Conservation (phyloP, 2,888 invertebrate species). For the Acrocera orbiculus region DNA sequence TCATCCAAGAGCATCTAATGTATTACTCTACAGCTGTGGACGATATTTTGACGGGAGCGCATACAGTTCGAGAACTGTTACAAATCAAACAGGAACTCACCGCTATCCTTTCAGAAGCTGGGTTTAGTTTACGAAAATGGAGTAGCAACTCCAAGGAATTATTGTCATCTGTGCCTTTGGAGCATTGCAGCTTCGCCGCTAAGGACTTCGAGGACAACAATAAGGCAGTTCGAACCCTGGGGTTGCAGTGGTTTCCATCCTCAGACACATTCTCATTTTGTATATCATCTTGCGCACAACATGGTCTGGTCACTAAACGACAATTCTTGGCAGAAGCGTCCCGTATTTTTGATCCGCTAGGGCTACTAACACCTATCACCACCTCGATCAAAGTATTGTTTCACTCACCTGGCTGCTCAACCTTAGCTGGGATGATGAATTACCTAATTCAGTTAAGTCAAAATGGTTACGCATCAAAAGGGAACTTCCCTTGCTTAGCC, state of each 20-base stretch:
- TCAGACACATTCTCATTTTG: background rate
- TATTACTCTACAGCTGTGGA: constrained; percentile 6
- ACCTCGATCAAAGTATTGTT: constrained; percentile 13
- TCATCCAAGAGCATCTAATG: constrained; percentile 5
- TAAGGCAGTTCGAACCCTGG: background rate
- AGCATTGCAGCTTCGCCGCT: background rate
- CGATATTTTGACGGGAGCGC: constrained; percentile 4
- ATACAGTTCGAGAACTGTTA: background rate
- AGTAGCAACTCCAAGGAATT: background rate
- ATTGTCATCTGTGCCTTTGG: background rate
- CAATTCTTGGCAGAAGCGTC: constrained; percentile 10
- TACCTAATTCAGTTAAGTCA: background rate
- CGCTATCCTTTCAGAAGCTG: background rate
- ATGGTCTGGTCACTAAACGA: constrained; percentile 11
- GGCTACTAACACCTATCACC: constrained; percentile 9
- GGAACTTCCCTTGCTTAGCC: background rate
- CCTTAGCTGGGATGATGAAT: constrained; percentile 12
- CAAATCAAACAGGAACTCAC: background rate
- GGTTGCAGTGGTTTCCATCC: background rate
- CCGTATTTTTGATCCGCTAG: constrained; percentile 13
- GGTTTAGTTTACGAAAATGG: background rate
- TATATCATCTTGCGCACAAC: constrained; percentile 8
- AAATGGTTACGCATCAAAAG: background rate
- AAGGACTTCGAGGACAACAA: background rate
- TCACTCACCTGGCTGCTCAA: constrained; percentile 13